Percentiles rank a stretch among this genome's conserved stretches.
These are phyloP conservation scores for Lasioglossum baleicum DNA, from an alignment of 1,140 invertebrate genomes.

Conservation along the genomic window DNA sequence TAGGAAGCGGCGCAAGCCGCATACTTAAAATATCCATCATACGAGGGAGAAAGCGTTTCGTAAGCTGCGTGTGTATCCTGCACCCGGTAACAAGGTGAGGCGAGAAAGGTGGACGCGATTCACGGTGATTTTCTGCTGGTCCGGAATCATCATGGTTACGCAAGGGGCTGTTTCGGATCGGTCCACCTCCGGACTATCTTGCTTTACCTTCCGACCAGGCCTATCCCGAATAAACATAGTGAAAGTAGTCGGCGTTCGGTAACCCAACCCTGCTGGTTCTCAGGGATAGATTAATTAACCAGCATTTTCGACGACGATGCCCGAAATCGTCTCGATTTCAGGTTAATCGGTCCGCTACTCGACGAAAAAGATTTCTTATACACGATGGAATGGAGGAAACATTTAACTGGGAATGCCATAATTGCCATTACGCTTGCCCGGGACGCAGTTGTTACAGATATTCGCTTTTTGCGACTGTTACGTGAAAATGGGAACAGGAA, in stretches of 20 bases:
- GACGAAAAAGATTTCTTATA: background rate
- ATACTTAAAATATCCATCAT: slow-evolving; percentile 69
- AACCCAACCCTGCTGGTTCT: background rate
- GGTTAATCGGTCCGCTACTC: background rate
- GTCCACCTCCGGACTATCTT: background rate
- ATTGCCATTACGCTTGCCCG: background rate
- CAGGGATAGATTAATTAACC: too few relatives aligned
- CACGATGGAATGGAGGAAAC: background rate
- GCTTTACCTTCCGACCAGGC: too few relatives aligned
- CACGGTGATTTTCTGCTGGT: background rate
- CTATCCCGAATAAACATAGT: background rate
- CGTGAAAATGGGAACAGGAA: too few relatives aligned
- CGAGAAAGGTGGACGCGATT: background rate
- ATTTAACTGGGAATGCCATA: background rate
- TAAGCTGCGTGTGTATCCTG: slow-evolving; percentile 50
- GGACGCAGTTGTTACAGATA: background rate
- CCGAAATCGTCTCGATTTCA: too few relatives aligned
- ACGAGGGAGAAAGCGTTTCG: slow-evolving; percentile 74
- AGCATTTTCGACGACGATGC: too few relatives aligned
- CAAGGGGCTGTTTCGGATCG: background rate
- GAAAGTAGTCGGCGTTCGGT: background rate
- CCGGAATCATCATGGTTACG: slow-evolving; percentile 17
- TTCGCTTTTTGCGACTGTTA: background rate
- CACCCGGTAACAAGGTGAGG: background rate
- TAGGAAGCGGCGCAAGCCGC: slow-evolving; percentile 61